These are phyloP conservation scores for Eucera pruinosa DNA, from an alignment of 2,888 invertebrate genomes.

Conservation along the genomic window DNA sequence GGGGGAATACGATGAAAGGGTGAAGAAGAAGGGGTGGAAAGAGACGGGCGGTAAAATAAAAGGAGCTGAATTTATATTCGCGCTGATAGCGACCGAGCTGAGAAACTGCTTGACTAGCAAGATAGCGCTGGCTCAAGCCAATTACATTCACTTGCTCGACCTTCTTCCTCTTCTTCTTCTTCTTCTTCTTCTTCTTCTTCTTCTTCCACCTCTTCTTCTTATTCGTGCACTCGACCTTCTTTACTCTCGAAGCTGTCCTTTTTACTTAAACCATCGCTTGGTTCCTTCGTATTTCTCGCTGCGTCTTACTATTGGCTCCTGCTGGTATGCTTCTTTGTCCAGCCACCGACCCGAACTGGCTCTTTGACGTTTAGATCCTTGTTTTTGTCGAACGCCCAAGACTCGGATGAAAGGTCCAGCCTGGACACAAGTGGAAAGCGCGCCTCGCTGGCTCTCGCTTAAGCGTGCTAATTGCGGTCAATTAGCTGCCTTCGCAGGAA, in stretches of 20 bases:
- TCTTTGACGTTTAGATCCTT: slow-evolving; percentile 43
- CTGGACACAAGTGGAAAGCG: slow-evolving; percentile 16
- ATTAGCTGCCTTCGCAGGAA: slow-evolving; percentile 29
- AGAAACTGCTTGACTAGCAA: slow-evolving; percentile 82
- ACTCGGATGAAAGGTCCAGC: slow-evolving; percentile 1
- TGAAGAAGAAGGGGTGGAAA: slow-evolving; percentile 31
- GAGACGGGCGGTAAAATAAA: slow-evolving; percentile 73
- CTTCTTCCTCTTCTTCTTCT: slow-evolving; percentile 62
- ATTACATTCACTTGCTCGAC: slow-evolving; percentile 82
- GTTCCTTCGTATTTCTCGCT: background rate
- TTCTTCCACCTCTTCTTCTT: slow-evolving; percentile 62
- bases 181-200: slow-evolving; percentile 57
- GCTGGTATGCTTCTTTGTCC: slow-evolving; percentile 26
- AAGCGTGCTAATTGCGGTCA: slow-evolving; percentile 52
- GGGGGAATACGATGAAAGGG: slow-evolving; percentile 26
- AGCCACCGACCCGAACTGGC: background rate
- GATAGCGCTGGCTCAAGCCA: slow-evolving; percentile 81
- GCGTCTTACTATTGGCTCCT: slow-evolving; percentile 12
- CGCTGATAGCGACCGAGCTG: slow-evolving; percentile 80
- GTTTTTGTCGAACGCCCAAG: slow-evolving; percentile 35
- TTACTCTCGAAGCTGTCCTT: slow-evolving; percentile 63
- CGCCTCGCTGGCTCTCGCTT: slow-evolving; percentile 22
- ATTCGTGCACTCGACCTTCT: slow-evolving; percentile 19
- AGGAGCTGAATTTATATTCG: slow-evolving; percentile 81
- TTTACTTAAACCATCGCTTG: slow-evolving; percentile 56